Conservation (phyloP, 2,797 vertebrate genomes). For the Anabacerthia variegaticeps region DNA sequence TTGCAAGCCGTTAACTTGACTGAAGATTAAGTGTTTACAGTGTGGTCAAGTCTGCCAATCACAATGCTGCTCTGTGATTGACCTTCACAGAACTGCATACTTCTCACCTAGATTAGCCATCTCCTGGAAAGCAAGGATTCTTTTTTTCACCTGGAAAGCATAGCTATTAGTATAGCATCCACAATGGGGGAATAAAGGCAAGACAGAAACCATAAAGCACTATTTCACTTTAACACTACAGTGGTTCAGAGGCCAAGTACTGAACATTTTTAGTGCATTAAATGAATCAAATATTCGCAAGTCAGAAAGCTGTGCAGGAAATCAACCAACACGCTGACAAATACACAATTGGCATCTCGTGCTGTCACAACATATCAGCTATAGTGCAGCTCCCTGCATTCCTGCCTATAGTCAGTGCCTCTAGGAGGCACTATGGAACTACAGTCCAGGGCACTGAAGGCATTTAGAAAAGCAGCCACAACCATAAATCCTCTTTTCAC, state of each 20-base stretch:
- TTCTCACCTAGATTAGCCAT: neutral
- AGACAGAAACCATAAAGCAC: neutral
- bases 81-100: neutral
- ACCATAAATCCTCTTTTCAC: slow-evolving; percentile 44
- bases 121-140: neutral
- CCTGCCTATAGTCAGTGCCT: neutral
- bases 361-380: neutral
- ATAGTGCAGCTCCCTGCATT: neutral
- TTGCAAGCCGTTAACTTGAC: neutral
- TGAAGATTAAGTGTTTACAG: neutral
- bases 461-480: neutral
- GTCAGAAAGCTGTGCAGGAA: slow-evolving; percentile 18
- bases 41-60: neutral
- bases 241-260: neutral
- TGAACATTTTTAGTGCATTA: neutral
- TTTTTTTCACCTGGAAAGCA: neutral
- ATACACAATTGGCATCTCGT: neutral
- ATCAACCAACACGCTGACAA: neutral
- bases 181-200: neutral
- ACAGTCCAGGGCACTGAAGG: neutral
- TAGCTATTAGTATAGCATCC: neutral
- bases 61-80: neutral
- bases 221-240: neutral
- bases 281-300: neutral
- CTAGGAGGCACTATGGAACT: slow-evolving; percentile 63